These are phyloP conservation scores for Cordilura impudica DNA, from an alignment of 2,888 invertebrate genomes.

Conservation along the genomic window DNA sequence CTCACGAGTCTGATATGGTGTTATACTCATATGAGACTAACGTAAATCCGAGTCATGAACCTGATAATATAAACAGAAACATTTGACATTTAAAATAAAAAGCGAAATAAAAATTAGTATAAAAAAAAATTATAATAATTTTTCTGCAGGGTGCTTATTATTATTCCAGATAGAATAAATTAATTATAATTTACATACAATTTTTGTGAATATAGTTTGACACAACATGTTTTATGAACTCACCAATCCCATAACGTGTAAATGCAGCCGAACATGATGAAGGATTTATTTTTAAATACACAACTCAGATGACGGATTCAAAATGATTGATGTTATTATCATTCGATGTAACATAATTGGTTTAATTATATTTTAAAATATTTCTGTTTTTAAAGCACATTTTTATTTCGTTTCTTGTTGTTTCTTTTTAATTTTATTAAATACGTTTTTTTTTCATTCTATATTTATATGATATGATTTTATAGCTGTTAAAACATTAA, in stretches of 20 bases:
- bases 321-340: slow-evolving; percentile 33
- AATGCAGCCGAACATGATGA: slow-evolving; percentile 81
- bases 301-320: slow-evolving; percentile 14
- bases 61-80: too few species aligned
- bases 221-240: slow-evolving; percentile 74
- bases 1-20: too few species aligned
- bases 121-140: too few species aligned
- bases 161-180: too few species aligned
- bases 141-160: too few species aligned
- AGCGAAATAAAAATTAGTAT: too few species aligned
- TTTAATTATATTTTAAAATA: slow-evolving; percentile 14
- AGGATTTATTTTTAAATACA: slow-evolving; percentile 36
- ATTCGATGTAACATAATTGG: neutral
- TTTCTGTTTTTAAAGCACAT: neutral
- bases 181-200: too few species aligned
- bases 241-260: slow-evolving; percentile 83
- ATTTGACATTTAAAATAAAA: too few species aligned
- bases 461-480: neutral
- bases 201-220: too few species aligned
- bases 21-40: too few species aligned
- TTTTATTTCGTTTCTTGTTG: neutral
- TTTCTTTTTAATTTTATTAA: neutral
- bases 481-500: neutral
- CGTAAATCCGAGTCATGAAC: too few species aligned
- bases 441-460: neutral